Base-by-base conservation (phyloP, 2,113 vertebrate genomes). In the Alces alces region DNA sequence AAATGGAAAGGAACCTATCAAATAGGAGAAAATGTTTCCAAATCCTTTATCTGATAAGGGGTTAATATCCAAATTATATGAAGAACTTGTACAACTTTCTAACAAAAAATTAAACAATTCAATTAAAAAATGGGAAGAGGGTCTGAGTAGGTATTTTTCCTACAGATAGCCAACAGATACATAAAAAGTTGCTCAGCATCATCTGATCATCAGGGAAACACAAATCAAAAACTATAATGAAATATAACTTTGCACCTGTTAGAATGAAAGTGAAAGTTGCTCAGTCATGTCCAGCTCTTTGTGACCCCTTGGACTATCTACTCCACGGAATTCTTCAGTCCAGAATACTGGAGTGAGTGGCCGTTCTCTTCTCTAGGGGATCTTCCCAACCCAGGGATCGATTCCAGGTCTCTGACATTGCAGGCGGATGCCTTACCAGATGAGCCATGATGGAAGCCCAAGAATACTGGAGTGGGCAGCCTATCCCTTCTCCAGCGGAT, bases 401-500 rank as follows among this genome's bases (percentile, higher is more conserved):
- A 70, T 39, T 36, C 1, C n/a, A 70, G n/a, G n/a, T 6, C 66
- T 36, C 19, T 1, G 0, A 5, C n/a, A 23, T 23, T 70, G n/a
- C n/a, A 6, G n/a, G 66, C 0, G 0, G 9, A 70, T 70, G 36
- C 19, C 36, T 70, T 39, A 11, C 66, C 66, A 39, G 64, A n/a
- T 70, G n/a, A 70, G 64, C 64, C n/a, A 21, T 17, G 11, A 36
- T 9, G 8, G 17, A 66, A 36, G 33, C 17, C 64, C 64, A 21
- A 36, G 64, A 66, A 36, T 5, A 11, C 33, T 66, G n/a, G 64
- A 66, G 4, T 21, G 9, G 9, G 64, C 1, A 21, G 64, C 64
- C 4, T 36, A 6, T 70, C 17, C n/a, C n/a, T 70, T 70, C n/a
- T 70, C 9, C n/a, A 36, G 64, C 0, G 1, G 64, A 36, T 36